Base-by-base conservation (phyloP, 2,888 invertebrate genomes). In the Arctia plantaginis region DNA sequence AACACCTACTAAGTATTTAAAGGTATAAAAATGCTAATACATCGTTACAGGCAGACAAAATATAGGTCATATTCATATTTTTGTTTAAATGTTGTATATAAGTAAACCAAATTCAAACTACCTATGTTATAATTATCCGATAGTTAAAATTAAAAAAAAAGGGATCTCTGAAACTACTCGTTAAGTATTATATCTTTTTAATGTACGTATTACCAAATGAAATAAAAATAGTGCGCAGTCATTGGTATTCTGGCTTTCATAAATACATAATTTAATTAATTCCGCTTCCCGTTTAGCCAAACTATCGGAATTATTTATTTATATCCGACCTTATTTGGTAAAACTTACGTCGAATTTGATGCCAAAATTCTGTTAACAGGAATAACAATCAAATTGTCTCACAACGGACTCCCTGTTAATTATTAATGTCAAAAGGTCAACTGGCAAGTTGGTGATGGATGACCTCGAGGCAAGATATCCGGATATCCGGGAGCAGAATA, bases 221-320 rank as follows among this genome's bases (percentile, higher is more conserved):
- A 73, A 73, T 64, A 18, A 71, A 90, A 89, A 88, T 87, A 86
- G 84, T 79, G 67, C 64, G 75, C 59, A 77, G 62, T 78, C 83
- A 82, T 83, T 77, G 75, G 76, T 80, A 85, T 83, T 85, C 78
- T 83, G 78, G 82, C 76, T 82, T 81, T 81, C 81, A 79, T 90
- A 86, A 87, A 91, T n/a, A n/a, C n/a, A n/a, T 51, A 51, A 51
- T 51, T 51, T 91, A 90, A 87, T 90, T 88, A 82, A 92, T 89
- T 81, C 68, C 66, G 51, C 80, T 79, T 79, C 82, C 82, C 80
- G 77, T 81, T 77, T 82, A 83, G 83, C 77, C 78, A 69, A 79
- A 78, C 82, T 82, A 82, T 86, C 77, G 77, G 82, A 78, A 87
- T 91, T 81, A 89, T 86, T 90, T 92, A 92, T 92, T 90, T 86